Conservation (phyloP, 2,888 invertebrate genomes). For the Drosophila aldrichi region DNA sequence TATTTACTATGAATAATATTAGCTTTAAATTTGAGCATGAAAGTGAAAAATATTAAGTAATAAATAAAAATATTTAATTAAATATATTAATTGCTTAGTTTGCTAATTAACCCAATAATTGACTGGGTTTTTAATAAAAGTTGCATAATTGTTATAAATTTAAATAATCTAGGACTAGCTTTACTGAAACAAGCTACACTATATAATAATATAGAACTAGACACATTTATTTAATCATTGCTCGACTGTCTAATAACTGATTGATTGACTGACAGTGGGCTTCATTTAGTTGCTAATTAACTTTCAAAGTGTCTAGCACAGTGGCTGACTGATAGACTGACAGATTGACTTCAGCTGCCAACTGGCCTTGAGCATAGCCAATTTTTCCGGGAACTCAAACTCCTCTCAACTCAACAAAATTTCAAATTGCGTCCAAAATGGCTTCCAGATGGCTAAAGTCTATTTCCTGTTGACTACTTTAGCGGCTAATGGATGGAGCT, state of each 20-base stretch:
- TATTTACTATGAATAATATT: neutral
- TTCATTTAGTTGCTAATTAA: neutral
- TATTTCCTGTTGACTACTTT: neutral
- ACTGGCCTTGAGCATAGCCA: neutral
- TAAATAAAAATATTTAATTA: neutral
- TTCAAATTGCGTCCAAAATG: neutral
- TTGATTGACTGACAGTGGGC: neutral
- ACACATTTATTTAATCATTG: neutral
- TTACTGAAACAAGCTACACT: too few relatives aligned
- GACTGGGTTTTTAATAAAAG: too few relatives aligned
- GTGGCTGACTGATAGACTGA: neutral
- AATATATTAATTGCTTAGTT: neutral
- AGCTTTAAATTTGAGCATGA: neutral
- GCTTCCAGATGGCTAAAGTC: neutral
- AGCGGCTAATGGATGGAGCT: conserved; percentile 1
- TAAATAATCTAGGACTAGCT: too few relatives aligned
- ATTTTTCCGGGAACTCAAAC: conserved; percentile 1
- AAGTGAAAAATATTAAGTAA: neutral
- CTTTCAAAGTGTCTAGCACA: neutral
- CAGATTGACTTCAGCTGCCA: neutral
- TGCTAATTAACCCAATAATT: too few relatives aligned
- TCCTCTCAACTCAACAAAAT: neutral
- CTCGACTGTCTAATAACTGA: neutral
- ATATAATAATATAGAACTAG: too few relatives aligned
- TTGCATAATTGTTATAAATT: too few relatives aligned